Evolutionary conservation across 2,113 vertebrate species (phyloP).

Genomic region (Elephas maximus): DNA sequence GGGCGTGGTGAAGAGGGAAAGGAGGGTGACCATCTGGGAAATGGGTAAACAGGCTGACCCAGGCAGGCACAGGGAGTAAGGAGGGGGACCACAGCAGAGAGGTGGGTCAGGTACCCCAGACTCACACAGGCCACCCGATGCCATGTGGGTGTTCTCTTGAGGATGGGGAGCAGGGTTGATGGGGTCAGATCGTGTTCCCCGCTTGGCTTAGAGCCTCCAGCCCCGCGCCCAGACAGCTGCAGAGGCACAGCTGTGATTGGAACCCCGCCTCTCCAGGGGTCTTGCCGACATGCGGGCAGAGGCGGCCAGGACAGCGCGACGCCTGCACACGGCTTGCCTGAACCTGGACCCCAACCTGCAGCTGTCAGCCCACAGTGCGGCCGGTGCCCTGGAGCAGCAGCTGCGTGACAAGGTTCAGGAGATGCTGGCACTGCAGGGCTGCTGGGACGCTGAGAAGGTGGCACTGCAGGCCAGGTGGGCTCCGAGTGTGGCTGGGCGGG

Average conservation of each 20-base stretch:
- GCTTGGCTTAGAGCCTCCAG: background rate
- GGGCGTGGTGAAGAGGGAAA: background rate
- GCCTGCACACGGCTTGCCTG: conserved; percentile 89
- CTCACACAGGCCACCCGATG: rapidly evolving
- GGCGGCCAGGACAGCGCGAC: conserved; percentile 79
- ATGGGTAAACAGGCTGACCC: rapidly evolving
- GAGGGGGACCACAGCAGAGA: background rate
- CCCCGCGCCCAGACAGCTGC: background rate
- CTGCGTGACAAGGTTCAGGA: conserved; percentile 90
- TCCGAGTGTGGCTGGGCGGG: rapidly evolving
- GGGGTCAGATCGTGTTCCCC: background rate
- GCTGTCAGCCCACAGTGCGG: conserved; percentile 73
- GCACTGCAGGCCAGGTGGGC: conserved; percentile 92
- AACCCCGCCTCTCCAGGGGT: conserved; percentile 84
- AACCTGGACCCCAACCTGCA: conserved; percentile 86
- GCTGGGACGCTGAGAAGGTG: conserved; percentile 91
- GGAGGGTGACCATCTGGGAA: background rate
- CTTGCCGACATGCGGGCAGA: conserved; percentile 90
- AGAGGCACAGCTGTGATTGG: background rate
- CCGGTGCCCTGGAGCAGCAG: conserved; percentile 82
- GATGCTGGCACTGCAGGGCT: conserved; percentile 90
- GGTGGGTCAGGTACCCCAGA: background rate
- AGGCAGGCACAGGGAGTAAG: background rate
- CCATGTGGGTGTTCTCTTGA: background rate
- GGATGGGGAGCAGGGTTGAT: too few relatives aligned